Percentiles rank a stretch among this genome's conserved stretches.
Evolutionary conservation across 2,113 vertebrate species (phyloP).

Genomic region (Colaptes auratus): DNA sequence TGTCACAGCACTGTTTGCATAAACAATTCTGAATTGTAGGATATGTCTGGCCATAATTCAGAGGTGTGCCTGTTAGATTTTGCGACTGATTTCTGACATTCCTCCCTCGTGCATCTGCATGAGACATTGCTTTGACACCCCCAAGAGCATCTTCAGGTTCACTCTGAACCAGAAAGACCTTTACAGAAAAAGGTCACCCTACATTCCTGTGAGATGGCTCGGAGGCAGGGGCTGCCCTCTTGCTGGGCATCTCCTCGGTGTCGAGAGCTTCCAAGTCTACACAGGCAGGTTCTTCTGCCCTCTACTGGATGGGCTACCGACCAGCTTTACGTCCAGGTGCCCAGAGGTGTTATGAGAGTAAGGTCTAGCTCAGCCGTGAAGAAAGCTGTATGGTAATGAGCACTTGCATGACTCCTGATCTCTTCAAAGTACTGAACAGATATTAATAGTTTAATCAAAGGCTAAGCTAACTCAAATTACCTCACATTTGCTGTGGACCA

Average conservation of each 20-base stretch:
- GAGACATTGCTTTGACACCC: not conserved
- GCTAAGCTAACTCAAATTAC: constrained; percentile 66
- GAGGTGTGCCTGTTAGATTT: not conserved
- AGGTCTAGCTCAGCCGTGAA: not conserved
- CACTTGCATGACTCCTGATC: not conserved
- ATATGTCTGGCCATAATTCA: not conserved
- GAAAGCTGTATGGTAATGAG: not conserved
- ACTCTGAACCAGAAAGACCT: not conserved
- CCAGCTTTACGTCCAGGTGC: not conserved
- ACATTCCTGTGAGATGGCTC: not conserved
- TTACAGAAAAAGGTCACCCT: not conserved
- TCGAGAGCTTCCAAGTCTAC: not conserved
- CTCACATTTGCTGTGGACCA: constrained; percentile 61
- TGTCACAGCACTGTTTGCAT: not conserved
- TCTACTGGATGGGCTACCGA: not conserved
- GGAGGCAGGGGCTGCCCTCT: not conserved
- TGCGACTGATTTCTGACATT: not conserved
- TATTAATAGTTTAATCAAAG: constrained; percentile 70
- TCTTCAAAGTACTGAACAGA: constrained; percentile 56
- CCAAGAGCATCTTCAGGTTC: not conserved
- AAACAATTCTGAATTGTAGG: not conserved
- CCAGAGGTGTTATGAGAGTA: accelerated
- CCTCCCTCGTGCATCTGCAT: not conserved
- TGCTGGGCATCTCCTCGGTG: not conserved
- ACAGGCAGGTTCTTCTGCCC: not conserved